phyloP scores from a whole-genome alignment of 2,113 vertebrate genomes.

The Colius striatus region DNA sequence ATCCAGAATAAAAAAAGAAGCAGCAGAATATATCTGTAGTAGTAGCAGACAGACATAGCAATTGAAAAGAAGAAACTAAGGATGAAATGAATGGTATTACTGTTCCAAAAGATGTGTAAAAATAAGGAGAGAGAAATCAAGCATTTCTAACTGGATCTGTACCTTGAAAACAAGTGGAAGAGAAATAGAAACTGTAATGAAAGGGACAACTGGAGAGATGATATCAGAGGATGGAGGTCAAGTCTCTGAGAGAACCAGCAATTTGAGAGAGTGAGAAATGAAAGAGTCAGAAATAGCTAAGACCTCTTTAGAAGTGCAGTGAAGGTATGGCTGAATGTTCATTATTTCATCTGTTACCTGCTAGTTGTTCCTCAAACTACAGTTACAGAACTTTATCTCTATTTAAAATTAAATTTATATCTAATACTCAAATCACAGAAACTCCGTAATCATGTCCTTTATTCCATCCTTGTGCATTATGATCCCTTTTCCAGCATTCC shows the following conservation, averaged over 20 bases:
- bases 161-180: constrained; percentile 40
- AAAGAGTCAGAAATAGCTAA: constrained; percentile 12
- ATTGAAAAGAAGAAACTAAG: not conserved
- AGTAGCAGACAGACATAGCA: not conserved
- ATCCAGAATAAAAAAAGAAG: not conserved
- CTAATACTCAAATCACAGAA: not conserved
- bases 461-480: not conserved
- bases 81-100: not conserved
- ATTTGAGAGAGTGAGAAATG: constrained; percentile 40
- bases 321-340: not conserved
- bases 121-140: constrained; percentile 3
- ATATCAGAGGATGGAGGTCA: constrained; percentile 25
- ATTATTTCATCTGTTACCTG: not conserved
- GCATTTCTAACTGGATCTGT: constrained; percentile 8
- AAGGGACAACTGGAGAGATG: constrained; percentile 34
- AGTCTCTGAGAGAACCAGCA: constrained; percentile 6
- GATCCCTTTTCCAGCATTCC: not conserved
- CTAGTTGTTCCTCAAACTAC: not conserved
- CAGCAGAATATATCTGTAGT: not conserved
- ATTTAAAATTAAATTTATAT: not conserved
- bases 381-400: not conserved
- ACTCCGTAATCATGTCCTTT: not conserved
- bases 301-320: not conserved
- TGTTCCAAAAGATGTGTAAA: constrained; percentile 5
- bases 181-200: constrained; percentile 40